Percentiles rank a stretch among this genome's conserved stretches.
phyloP scores from a whole-genome alignment of 2,888 invertebrate genomes.

The Drosophila longiperda region DNA sequence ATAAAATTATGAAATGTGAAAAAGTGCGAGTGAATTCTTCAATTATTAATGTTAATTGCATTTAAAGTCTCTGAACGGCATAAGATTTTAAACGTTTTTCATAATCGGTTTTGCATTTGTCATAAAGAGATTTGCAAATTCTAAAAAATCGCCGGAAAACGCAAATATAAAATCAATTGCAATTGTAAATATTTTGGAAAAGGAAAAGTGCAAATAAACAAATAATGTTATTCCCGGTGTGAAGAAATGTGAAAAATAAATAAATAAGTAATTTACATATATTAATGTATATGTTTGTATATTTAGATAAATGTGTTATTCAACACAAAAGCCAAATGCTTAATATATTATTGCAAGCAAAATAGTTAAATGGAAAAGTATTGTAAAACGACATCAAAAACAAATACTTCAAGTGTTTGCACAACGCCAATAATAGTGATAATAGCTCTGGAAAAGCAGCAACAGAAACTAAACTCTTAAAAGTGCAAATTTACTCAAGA shows the following conservation, averaged over 20 bases:
- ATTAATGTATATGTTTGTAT: background rate
- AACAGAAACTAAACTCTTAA: slow-evolving; percentile 9
- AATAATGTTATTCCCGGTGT: background rate
- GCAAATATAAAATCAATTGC: background rate
- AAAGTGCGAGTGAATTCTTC: slow-evolving; percentile 12
- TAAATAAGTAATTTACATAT: background rate
- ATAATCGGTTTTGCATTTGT: background rate
- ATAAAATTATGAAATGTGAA: background rate
- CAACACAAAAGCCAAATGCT: background rate
- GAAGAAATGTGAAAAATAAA: background rate
- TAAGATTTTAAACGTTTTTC: slow-evolving; percentile 1
- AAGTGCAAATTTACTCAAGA: slow-evolving; percentile 32
- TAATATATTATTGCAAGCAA: slow-evolving; percentile 1
- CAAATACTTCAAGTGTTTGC: slow-evolving; percentile 33
- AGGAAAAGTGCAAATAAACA: background rate
- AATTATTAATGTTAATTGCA: slow-evolving; percentile 16
- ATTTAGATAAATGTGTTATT: background rate
- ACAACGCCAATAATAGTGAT: slow-evolving; percentile 24
- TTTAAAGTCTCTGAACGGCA: slow-evolving; percentile 5
- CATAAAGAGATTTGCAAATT: background rate
- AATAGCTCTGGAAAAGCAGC: slow-evolving; percentile 1
- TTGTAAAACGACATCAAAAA: slow-evolving; percentile 22
- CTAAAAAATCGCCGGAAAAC: background rate
- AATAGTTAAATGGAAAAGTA: slow-evolving; percentile 24
- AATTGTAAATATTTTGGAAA: background rate